Conservation (phyloP, 2,888 invertebrate species). For the Drosophila dives region DNA sequence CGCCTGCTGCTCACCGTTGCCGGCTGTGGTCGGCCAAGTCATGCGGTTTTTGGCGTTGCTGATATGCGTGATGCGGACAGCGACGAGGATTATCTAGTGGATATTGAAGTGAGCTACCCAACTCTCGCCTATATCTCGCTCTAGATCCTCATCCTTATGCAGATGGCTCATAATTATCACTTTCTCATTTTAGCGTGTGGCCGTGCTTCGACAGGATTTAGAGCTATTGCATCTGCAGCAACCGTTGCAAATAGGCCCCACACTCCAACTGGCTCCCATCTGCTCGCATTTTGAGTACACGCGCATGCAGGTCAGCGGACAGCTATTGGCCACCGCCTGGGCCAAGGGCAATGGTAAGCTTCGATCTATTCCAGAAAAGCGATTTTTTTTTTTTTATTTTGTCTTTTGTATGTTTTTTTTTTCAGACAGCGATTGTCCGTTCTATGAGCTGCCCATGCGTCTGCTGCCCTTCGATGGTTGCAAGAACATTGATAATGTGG, state of each 20-base stretch:
- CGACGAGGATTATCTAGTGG: slow-evolving; percentile 57
- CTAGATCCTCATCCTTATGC: neutral
- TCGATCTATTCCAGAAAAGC: neutral
- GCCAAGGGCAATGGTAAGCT: slow-evolving; percentile 56
- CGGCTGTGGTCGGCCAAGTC: slow-evolving; percentile 55
- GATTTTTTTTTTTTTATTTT: neutral
- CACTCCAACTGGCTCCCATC: slow-evolving; percentile 46
- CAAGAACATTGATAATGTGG: slow-evolving; percentile 30
- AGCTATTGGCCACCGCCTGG: slow-evolving; percentile 62
- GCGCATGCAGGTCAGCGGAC: slow-evolving; percentile 53
- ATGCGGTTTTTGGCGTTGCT: slow-evolving; percentile 66
- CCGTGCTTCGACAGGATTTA: slow-evolving; percentile 47
- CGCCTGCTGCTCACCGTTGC: slow-evolving; percentile 56
- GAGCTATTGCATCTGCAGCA: slow-evolving; percentile 40
- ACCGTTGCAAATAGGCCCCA: slow-evolving; percentile 22
- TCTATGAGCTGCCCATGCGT: slow-evolving; percentile 67
- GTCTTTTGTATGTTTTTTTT: neutral
- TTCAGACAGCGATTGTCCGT: slow-evolving; percentile 57
- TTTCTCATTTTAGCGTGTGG: slow-evolving; percentile 35
- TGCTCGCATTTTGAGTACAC: slow-evolving; percentile 55
- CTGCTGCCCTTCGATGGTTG: slow-evolving; percentile 54
- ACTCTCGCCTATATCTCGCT: neutral
- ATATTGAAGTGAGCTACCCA: slow-evolving; percentile 40
- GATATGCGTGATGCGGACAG: slow-evolving; percentile 62
- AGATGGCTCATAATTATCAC: neutral